These are phyloP conservation scores for Acanthaster planci DNA, from an alignment of 35 echinoderm and acorn worm species.

Conservation along the genomic window DNA sequence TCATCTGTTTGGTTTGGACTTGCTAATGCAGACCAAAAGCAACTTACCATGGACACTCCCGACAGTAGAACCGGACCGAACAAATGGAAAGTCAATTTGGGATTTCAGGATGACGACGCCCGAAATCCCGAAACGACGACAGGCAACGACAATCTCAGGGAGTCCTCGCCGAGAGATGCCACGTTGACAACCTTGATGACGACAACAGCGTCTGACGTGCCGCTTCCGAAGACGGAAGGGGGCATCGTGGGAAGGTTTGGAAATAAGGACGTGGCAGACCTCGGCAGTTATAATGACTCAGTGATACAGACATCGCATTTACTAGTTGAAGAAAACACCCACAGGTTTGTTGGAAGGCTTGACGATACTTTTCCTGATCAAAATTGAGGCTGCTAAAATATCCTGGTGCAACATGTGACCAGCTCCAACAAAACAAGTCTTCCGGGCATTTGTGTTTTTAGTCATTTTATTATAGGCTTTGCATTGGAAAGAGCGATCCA, in stretches of 20 bases:
- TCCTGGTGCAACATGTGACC: too few relatives aligned
- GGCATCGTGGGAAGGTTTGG: background rate
- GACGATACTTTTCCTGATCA: too few relatives aligned
- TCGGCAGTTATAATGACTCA: background rate
- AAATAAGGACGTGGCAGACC: background rate
- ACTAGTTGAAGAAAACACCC: background rate
- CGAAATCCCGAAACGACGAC: background rate
- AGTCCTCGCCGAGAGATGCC: background rate
- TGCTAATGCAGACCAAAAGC: background rate
- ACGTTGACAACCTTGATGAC: background rate
- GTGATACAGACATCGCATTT: background rate
- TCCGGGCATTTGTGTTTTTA: too few relatives aligned
- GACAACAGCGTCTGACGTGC: background rate
- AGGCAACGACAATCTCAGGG: background rate
- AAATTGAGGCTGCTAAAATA: too few relatives aligned
- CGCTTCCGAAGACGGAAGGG: background rate
- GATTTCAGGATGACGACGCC: background rate
- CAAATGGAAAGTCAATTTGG: background rate
- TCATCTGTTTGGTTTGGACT: too few relatives aligned
- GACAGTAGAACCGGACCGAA: background rate
- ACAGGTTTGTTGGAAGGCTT: background rate
- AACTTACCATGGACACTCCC: background rate
- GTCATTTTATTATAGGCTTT: too few relatives aligned
- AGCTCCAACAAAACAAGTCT: too few relatives aligned
- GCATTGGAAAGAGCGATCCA: too few relatives aligned